These are phyloP conservation scores for Drosophila sulfurigaster DNA, from an alignment of 1,140 invertebrate species.

Conservation along the genomic window DNA sequence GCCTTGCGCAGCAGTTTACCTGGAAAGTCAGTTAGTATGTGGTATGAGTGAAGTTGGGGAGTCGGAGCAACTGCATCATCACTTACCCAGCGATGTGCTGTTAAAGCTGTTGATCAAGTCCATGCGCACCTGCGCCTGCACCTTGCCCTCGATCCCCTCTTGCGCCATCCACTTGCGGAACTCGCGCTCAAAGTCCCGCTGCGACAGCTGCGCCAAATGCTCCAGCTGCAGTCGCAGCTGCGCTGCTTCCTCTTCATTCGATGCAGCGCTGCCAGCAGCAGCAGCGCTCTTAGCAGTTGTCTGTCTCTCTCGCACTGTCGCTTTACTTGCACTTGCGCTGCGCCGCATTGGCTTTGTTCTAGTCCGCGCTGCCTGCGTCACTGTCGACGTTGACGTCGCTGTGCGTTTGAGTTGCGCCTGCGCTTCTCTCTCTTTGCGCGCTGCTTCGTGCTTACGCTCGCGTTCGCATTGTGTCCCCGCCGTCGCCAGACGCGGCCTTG, in stretches of 20 bases:
- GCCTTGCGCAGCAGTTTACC: slow-evolving; percentile 51
- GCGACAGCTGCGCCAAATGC: slow-evolving; percentile 46
- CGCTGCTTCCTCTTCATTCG: slow-evolving; percentile 21
- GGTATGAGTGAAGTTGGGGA: background rate
- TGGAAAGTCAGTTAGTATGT: background rate
- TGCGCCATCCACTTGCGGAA: slow-evolving; percentile 75
- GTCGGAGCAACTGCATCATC: background rate
- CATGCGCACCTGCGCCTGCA: slow-evolving; percentile 73
- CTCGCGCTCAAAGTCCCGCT: slow-evolving; percentile 71
- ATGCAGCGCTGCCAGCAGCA: background rate
- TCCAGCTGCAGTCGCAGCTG: slow-evolving; percentile 51
- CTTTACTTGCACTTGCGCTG: background rate
- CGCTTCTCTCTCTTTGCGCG: slow-evolving; percentile 51
- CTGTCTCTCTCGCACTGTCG: background rate
- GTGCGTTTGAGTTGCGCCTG: slow-evolving; percentile 32
- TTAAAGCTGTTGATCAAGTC: slow-evolving; percentile 77
- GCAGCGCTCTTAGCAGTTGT: background rate
- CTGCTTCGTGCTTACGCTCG: slow-evolving; percentile 50
- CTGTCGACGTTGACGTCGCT: background rate
- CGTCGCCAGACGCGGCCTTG: slow-evolving; percentile 9
- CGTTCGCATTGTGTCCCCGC: slow-evolving; percentile 46
- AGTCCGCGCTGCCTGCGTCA: background rate
- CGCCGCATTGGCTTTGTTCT: background rate
- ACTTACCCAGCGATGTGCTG: slow-evolving; percentile 72
- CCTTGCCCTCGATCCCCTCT: slow-evolving; percentile 64